Conservation (phyloP, 2,113 vertebrate species). For the Redunca redunca region DNA sequence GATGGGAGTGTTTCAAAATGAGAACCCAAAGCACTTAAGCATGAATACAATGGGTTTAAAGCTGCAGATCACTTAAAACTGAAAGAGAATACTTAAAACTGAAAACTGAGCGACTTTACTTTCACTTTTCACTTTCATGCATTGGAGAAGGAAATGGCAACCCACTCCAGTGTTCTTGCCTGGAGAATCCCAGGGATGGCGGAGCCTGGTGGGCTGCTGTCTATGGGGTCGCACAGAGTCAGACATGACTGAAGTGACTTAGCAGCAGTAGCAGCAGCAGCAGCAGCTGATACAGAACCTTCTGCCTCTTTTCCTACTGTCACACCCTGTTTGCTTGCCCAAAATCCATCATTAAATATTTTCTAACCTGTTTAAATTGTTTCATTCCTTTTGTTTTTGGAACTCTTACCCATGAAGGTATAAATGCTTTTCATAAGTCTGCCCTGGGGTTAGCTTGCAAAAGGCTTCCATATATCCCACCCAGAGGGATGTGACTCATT, state of each 20-base stretch:
- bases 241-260: no score
- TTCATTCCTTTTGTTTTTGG: neutral
- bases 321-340: rapidly evolving
- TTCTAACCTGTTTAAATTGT: neutral
- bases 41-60: neutral
- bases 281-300: neutral
- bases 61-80: neutral
- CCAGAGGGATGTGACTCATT: neutral
- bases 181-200: no score
- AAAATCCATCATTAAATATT: neutral
- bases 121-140: no score
- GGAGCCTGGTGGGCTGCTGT: no score
- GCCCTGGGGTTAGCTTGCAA: neutral
- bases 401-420: neutral
- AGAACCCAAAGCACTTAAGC: neutral
- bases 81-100: neutral
- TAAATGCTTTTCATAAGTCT: neutral
- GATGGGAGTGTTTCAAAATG: neutral
- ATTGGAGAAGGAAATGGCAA: no score
- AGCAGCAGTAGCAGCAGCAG: no score
- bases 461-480: neutral
- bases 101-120: no score
- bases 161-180: no score
- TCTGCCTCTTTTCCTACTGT: neutral
- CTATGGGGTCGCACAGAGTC: no score